Evolutionary conservation across 2,113 vertebrate genomes (phyloP).

Genomic region (Cygnus atratus): DNA sequence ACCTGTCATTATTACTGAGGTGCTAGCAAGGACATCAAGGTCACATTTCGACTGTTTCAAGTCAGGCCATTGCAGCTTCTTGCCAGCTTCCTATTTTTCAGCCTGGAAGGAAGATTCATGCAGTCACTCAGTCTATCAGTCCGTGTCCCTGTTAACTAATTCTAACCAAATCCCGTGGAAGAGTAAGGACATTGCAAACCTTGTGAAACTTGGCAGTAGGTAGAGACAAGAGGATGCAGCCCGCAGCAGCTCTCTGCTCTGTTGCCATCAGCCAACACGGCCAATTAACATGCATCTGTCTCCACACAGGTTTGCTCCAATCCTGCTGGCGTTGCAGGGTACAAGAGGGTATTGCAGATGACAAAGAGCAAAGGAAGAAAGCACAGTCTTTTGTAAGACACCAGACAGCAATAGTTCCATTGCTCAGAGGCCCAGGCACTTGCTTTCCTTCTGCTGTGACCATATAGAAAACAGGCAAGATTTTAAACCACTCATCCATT

Average conservation of each 20-base stretch:
- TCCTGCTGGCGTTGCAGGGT: not conserved
- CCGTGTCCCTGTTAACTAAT: not conserved
- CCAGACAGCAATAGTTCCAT: not conserved
- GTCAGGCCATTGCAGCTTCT: not conserved
- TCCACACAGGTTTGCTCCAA: not conserved
- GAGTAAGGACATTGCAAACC: fast-evolving
- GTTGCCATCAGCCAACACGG: not conserved
- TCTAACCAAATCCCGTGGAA: not conserved
- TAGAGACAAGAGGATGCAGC: not conserved
- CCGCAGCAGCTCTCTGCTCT: not conserved
- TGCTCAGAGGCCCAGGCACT: not conserved
- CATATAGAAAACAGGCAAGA: not conserved
- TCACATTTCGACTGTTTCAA: not conserved
- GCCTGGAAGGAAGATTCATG: not conserved
- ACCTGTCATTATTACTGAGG: not conserved
- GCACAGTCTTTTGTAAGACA: not conserved
- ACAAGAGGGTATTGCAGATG: not conserved
- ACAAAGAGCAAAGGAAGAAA: not conserved
- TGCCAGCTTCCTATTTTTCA: not conserved
- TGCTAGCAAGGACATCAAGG: not conserved
- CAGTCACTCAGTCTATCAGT: not conserved
- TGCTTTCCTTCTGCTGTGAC: not conserved
- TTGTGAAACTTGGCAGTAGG: not conserved
- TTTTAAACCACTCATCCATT: not conserved
- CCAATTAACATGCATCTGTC: not conserved